These are phyloP conservation scores for Rhyacichthys aspro DNA, from an alignment of 2,797 vertebrate genomes.

Conservation along the genomic window DNA sequence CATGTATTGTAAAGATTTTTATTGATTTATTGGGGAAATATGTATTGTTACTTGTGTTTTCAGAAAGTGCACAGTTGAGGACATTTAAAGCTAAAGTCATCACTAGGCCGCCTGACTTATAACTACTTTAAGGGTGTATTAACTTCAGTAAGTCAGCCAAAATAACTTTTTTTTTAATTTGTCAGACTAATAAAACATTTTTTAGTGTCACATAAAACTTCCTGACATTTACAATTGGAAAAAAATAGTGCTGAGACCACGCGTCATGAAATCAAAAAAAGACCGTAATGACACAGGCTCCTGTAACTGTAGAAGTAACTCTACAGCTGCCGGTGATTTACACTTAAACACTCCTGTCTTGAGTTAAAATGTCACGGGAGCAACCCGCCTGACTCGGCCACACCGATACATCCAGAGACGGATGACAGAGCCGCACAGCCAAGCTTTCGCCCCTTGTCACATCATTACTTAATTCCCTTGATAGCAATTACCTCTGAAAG, in stretches of 20 bases:
- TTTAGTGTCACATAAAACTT: background rate
- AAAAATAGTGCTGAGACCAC: constrained; percentile 4
- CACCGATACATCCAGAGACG: constrained; percentile 35
- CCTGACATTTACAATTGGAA: constrained; percentile 48
- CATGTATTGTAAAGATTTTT: too few relatives aligned
- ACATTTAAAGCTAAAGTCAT: too few relatives aligned
- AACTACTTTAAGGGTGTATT: too few relatives aligned
- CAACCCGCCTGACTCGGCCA: constrained; percentile 17
- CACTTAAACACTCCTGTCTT: background rate
- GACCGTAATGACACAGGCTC: background rate
- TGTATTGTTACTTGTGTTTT: too few relatives aligned
- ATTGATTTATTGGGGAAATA: too few relatives aligned
- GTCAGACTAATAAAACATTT: too few relatives aligned
- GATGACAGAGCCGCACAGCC: constrained; percentile 47
- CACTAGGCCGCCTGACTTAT: too few relatives aligned
- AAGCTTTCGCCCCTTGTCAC: constrained; percentile 46
- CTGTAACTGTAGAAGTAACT: constrained; percentile 15
- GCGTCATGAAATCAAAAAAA: background rate
- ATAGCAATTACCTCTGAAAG: constrained; percentile 58
- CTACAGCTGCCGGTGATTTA: constrained; percentile 24
- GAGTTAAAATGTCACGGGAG: constrained; percentile 28
- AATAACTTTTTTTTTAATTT: too few relatives aligned
- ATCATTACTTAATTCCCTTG: constrained; percentile 64
- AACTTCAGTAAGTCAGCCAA: too few relatives aligned
- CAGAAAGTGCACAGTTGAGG: too few relatives aligned